Base-by-base conservation (phyloP, 2,888 invertebrate genomes). In the Microctonus hyperodae region DNA sequence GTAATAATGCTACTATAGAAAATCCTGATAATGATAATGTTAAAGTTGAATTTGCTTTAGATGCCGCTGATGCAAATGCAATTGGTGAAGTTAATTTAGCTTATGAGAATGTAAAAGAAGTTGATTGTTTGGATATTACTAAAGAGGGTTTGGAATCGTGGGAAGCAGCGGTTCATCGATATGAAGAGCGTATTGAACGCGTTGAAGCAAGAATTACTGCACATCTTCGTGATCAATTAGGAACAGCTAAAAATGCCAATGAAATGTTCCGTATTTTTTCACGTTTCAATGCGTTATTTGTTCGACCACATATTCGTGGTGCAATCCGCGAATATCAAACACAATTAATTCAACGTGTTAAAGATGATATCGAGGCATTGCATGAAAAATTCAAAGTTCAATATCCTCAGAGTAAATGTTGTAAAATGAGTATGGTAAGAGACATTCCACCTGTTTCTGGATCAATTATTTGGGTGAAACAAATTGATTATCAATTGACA, bases 221-320 rank as follows among this genome's bases (percentile, higher is more conserved):
- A 0, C 95, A 97, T 82, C 88, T 99, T 5, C 90, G 98, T 67
- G 98, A 99, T 85, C 98, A 99, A 84, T 88, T 99, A 40, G 98
- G 98, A 61, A 97, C 97, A 0, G 98, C 99, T 0, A 97, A 97
- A 86, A 98, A 98, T 86, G 99, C 99, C 22, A 98, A 98, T 83
- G 99, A 99, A 85, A 99, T 99, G 99, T 99, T 99, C 87, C 90
- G 97, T 65, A 99, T 99, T 78, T 95, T 95, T 86, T 97, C 97
- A 0, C 91, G 98, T 20, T 99, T 98, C 87, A 99, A 99, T 85
- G 98, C 98, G 0, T 87, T 99, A 60, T 99, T 99, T 86, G 97
- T 99, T 10, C 91, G 99, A 9, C 98, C 98, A 1, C 98, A 99
- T 85, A 99, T 99, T 81, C 91, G 98, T 63, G 98, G 99, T 55